phyloP scores from a whole-genome alignment of 2,888 invertebrate species.

The Chloroclystis v-ata region DNA sequence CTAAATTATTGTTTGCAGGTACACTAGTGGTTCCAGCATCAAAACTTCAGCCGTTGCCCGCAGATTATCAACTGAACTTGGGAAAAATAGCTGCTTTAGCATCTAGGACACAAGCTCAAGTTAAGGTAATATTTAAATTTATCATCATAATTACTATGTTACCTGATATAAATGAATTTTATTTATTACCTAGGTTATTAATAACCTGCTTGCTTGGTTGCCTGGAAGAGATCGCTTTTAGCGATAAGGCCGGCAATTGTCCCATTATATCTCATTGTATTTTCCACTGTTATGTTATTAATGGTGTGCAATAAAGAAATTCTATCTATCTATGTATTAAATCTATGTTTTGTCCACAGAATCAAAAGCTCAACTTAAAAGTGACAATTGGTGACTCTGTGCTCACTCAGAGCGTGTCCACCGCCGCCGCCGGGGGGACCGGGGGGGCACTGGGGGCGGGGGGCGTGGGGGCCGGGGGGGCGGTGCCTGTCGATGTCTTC shows the following conservation, averaged over 20 bases:
- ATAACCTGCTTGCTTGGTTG: too few species aligned
- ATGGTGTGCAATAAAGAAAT: too few species aligned
- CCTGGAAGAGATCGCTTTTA: too few species aligned
- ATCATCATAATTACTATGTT: too few species aligned
- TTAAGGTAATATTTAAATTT: conserved; percentile 4
- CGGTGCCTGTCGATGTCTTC: conserved; percentile 20
- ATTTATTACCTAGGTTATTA: too few species aligned
- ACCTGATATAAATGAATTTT: too few species aligned
- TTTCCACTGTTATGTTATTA: too few species aligned
- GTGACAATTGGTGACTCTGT: conserved; percentile 53
- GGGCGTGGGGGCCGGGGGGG: background rate
- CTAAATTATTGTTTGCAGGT: conserved; percentile 25
- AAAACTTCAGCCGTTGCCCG: conserved; percentile 59
- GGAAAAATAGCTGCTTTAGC: conserved; percentile 33
- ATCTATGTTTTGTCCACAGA: conserved; percentile 37
- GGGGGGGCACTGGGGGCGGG: conserved; percentile 9
- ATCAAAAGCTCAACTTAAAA: conserved; percentile 40
- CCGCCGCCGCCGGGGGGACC: conserved; percentile 30
- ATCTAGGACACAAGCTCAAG: conserved; percentile 8
- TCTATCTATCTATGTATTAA: too few species aligned
- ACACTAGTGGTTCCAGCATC: conserved; percentile 54
- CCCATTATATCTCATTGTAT: too few species aligned
- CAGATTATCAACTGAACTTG: conserved; percentile 52
- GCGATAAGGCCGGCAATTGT: too few species aligned
- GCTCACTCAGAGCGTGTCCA: conserved; percentile 47